Evolutionary conservation across 2,113 vertebrate genomes (phyloP).

Genomic region (Chrysochloris asiatica): DNA sequence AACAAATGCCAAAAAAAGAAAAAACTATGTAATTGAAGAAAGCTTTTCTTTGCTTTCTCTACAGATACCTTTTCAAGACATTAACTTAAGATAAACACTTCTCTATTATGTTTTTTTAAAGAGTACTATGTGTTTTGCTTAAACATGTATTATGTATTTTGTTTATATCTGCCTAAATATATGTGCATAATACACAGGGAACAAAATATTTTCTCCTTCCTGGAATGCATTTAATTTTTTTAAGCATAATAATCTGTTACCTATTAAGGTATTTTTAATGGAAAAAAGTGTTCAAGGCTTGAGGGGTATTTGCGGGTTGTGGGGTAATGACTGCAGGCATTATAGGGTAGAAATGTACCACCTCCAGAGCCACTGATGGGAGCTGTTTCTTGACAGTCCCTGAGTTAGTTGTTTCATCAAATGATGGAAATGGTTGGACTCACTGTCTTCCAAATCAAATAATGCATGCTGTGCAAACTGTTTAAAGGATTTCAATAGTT

Average conservation of each 20-base stretch:
- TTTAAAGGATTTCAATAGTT: conserved; percentile 44
- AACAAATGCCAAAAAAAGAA: background rate
- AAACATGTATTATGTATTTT: background rate
- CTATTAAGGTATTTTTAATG: conserved; percentile 18
- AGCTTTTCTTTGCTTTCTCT: background rate
- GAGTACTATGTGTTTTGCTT: background rate
- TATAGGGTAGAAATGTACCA: background rate
- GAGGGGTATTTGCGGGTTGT: background rate
- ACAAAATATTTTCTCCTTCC: background rate
- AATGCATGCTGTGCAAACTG: background rate
- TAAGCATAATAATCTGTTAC: conserved; percentile 1
- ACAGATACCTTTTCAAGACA: conserved; percentile 10
- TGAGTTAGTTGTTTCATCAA: conserved; percentile 47
- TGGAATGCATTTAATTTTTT: conserved; percentile 16
- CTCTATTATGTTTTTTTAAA: background rate
- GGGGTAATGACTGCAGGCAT: background rate
- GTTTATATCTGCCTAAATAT: background rate
- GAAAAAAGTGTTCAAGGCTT: background rate
- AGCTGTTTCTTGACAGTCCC: conserved; percentile 10
- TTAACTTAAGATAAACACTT: background rate
- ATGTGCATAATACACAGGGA: background rate
- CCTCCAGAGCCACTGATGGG: background rate
- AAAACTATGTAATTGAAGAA: background rate
- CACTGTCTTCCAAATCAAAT: conserved; percentile 46
- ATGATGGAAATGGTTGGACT: background rate